Evolutionary conservation across 2,888 invertebrate species (phyloP), one percentile per base, ranked within the genome.

Genomic region (Leptopilina myrica): DNA sequence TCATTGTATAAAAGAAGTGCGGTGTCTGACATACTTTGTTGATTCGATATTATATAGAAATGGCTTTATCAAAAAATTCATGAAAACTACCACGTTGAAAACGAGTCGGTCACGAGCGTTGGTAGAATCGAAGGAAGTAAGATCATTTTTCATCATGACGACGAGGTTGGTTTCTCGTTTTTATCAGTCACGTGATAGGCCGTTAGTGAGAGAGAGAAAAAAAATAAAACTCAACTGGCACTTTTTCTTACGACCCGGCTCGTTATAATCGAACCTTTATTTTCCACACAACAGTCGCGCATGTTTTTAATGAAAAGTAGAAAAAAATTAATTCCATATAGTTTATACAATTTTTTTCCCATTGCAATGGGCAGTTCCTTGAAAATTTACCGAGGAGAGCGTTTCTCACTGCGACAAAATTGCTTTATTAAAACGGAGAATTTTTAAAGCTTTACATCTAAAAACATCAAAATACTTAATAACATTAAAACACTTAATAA

Each of bases 101-200:
- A 73, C 56, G 40, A 59, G 40, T 33, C 56, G 73, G n/a, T 73
- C 56, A 73, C 33, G 56, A 56, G 56, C 53, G 33, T 73, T 14
- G 14, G 69, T 33, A 73, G 53, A 73, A 64, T 64, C 33, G 64
- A 64, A 73, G 53, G 33, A 66, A 56, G 56, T 53, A 73, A 40
- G 33, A 59, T 73, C 73, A 73, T 73, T 73, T 73, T 59, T 73
- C 73, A 73, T 73, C 73, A n/a, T 73, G 56, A 73, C 56, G 56
- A 73, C 56, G 53, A 73, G 14, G 56, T 26, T 73, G 33, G 73
- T 40, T 73, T 73, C 49, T 69, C 56, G 33, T 73, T 73, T 73
- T 73, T 73, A 56, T 59, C 33, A 11, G 73, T 73, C 33, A 73
- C 40, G 73, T 56, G 73, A 73, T 73, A 56, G 73, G 56, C 33